Conservation (phyloP, 2,113 vertebrate genomes). For the Plestiodon gilberti region DNA sequence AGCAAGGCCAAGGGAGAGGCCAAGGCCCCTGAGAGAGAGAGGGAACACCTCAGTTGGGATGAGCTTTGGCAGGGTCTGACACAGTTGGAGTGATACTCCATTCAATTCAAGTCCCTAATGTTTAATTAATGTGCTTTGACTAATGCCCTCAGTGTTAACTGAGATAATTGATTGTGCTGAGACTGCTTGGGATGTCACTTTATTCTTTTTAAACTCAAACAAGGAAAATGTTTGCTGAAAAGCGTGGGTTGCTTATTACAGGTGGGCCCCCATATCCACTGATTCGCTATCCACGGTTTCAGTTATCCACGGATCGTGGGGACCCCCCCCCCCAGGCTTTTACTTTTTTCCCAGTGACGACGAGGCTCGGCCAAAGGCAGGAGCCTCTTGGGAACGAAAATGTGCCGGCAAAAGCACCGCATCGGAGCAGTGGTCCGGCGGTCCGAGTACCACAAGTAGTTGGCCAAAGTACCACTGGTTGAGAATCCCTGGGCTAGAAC, state of each 20-base stretch:
- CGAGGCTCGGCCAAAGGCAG: too few relatives aligned
- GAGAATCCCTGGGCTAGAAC: too few relatives aligned
- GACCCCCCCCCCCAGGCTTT: too few relatives aligned
- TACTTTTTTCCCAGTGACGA: too few relatives aligned
- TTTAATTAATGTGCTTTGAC: slow-evolving; percentile 28
- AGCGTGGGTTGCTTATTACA: not conserved
- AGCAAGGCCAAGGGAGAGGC: not conserved
- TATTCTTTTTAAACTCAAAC: not conserved
- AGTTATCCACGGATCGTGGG: too few relatives aligned
- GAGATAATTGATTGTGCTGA: not conserved
- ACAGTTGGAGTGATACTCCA: not conserved
- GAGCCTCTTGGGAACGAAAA: too few relatives aligned
- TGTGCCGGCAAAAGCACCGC: too few relatives aligned
- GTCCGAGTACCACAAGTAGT: too few relatives aligned
- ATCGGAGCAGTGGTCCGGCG: too few relatives aligned
- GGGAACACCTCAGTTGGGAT: not conserved
- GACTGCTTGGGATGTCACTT: not conserved
- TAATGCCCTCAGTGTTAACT: not conserved
- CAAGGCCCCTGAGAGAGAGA: not conserved
- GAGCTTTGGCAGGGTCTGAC: not conserved
- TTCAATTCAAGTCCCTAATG: slow-evolving; percentile 22
- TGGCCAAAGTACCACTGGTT: too few relatives aligned
- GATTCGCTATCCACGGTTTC: too few relatives aligned
- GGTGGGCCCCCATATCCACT: too few relatives aligned
- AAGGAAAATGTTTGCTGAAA: not conserved